A percentile compares a stretch with the other conserved stretches of the same genome.
These are phyloP conservation scores for Mormyrops boulengeri DNA, from an alignment of 2,797 vertebrate genomes.

Conservation along the genomic window DNA sequence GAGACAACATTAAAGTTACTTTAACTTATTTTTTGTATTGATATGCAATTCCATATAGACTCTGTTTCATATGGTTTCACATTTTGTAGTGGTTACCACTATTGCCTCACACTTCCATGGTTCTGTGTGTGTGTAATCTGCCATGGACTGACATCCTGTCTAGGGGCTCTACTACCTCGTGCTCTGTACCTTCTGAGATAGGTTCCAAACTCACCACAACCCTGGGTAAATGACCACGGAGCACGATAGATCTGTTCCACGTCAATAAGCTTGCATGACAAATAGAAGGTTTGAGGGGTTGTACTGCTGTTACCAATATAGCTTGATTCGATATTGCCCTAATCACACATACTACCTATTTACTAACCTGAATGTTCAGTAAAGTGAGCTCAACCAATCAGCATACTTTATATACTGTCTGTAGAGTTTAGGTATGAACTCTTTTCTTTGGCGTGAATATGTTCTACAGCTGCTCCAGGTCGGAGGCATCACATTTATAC, in stretches of 20 bases:
- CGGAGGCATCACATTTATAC: background rate
- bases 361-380: background rate
- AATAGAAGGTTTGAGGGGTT: background rate
- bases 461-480: background rate
- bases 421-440: background rate
- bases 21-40: background rate
- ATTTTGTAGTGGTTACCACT: background rate
- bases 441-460: background rate
- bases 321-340: background rate
- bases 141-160: background rate
- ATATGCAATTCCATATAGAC: background rate
- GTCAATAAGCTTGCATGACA: background rate
- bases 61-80: background rate
- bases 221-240: background rate
- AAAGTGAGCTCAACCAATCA: background rate
- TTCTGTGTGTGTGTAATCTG: background rate
- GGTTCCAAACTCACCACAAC: background rate
- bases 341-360: background rate
- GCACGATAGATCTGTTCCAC: background rate
- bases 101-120: background rate
- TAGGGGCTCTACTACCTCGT: background rate
- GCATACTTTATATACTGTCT: background rate
- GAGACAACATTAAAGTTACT: background rate
- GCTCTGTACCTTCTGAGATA: background rate
- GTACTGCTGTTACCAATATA: background rate